Conservation (phyloP, 1,140 invertebrate species). For the Drosophila pachea region DNA sequence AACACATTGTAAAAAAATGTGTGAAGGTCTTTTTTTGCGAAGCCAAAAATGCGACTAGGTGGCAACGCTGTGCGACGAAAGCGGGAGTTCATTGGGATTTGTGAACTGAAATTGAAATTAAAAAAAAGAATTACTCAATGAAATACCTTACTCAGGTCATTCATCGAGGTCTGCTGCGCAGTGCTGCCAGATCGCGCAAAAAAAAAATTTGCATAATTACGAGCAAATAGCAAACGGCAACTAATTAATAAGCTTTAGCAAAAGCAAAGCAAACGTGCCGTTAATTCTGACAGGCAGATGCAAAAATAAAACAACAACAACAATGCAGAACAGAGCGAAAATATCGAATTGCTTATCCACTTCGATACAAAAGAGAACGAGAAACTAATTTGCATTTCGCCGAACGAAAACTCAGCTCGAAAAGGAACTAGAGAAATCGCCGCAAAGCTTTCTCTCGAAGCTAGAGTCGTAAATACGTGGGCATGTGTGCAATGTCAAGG, state of each 20-base stretch:
- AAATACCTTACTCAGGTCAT: too few species aligned
- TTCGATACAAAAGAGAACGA: not conserved
- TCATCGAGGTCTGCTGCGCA: too few species aligned
- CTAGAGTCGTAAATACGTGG: too few species aligned
- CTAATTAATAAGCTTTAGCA: too few species aligned
- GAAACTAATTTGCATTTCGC: not conserved
- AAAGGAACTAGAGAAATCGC: constrained; percentile 19
- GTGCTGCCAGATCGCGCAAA: too few species aligned
- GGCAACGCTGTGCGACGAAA: too few species aligned
- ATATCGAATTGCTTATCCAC: not conserved
- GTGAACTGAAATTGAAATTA: too few species aligned
- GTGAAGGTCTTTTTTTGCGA: not conserved
- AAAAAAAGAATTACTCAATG: too few species aligned
- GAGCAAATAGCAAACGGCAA: too few species aligned
- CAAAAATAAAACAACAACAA: not conserved
- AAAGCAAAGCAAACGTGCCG: not conserved
- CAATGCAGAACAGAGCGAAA: not conserved
- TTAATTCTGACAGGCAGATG: not conserved
- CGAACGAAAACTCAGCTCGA: not conserved
- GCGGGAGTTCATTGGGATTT: too few species aligned
- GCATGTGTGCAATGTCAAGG: not conserved
- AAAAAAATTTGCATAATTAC: too few species aligned
- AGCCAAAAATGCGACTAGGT: not conserved
- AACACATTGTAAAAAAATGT: not conserved
- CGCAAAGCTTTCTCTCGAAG: constrained; percentile 23